These are phyloP conservation scores for Lepidocyrtoides sp. DNA, from an alignment of 2,888 invertebrate genomes.

Conservation along the genomic window DNA sequence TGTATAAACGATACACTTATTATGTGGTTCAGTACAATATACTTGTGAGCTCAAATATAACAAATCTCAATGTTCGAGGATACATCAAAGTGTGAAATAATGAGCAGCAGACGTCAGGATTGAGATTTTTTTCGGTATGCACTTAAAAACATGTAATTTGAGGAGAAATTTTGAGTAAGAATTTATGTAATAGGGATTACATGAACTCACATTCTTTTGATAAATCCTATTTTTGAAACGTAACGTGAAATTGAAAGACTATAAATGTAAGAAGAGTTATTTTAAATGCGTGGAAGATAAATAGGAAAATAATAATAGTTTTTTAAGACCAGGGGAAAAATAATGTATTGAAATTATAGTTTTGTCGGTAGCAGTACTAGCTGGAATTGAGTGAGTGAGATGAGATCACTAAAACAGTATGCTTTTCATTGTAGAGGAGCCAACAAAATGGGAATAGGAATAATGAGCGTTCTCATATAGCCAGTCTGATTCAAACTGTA, in stretches of 20 bases:
- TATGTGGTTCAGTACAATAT: no score
- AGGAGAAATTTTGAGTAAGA: neutral
- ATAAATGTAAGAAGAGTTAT: neutral
- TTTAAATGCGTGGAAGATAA: neutral
- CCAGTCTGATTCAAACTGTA: no score
- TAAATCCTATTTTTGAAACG: neutral
- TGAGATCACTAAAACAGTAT: conserved; percentile 26
- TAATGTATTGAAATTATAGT: conserved; percentile 20
- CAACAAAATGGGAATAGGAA: neutral
- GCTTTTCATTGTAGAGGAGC: neutral
- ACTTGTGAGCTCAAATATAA: no score
- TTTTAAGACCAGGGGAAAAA: neutral
- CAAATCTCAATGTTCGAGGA: no score
- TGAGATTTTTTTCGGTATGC: conserved; percentile 26
- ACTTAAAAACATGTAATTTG: conserved; percentile 26
- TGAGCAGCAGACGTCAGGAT: neutral
- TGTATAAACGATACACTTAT: no score
- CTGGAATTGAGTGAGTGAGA: neutral
- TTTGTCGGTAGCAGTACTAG: neutral
- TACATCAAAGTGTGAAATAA: neutral
- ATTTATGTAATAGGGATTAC: neutral
- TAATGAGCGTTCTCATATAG: neutral
- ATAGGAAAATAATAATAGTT: conserved; percentile 36
- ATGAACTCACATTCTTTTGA: conserved; percentile 1
- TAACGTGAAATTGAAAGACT: neutral